Conservation (phyloP, 2,113 vertebrate species). For the Dasyornis broadbenti region DNA sequence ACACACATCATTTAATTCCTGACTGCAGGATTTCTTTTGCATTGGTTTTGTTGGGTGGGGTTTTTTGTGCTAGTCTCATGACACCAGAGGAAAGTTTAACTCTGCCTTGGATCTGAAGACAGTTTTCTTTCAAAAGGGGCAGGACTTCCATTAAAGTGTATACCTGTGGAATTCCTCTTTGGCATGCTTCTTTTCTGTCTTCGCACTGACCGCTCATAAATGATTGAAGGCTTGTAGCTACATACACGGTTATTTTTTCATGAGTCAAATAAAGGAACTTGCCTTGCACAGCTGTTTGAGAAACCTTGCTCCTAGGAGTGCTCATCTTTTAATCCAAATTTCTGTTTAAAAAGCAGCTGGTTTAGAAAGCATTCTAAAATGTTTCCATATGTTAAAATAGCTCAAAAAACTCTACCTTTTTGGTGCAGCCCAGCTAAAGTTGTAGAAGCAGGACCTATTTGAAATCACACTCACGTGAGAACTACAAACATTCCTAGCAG, state of each 20-base stretch:
- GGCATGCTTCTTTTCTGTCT: background rate
- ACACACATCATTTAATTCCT: background rate
- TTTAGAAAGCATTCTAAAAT: background rate
- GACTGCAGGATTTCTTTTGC: background rate
- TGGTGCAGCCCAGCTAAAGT: background rate
- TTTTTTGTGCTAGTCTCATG: background rate
- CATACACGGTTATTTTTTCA: background rate
- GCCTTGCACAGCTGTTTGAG: background rate
- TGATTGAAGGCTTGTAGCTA: background rate
- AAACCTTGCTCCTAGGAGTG: background rate
- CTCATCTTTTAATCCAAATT: background rate
- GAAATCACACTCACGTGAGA: background rate
- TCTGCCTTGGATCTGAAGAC: background rate
- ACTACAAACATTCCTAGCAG: background rate
- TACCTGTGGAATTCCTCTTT: background rate
- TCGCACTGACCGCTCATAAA: background rate
- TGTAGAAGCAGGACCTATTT: background rate
- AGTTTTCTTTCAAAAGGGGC: background rate
- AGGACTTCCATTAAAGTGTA: background rate
- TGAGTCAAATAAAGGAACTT: background rate
- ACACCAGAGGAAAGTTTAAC: background rate
- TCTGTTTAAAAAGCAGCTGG: background rate
- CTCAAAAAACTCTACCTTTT: background rate
- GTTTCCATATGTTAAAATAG: background rate
- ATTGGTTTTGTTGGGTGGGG: rapidly evolving